A percentile compares a stretch with the other conserved stretches of the same genome.
Evolutionary conservation across 2,888 invertebrate species (phyloP).

Genomic region (Norana najaformis): DNA sequence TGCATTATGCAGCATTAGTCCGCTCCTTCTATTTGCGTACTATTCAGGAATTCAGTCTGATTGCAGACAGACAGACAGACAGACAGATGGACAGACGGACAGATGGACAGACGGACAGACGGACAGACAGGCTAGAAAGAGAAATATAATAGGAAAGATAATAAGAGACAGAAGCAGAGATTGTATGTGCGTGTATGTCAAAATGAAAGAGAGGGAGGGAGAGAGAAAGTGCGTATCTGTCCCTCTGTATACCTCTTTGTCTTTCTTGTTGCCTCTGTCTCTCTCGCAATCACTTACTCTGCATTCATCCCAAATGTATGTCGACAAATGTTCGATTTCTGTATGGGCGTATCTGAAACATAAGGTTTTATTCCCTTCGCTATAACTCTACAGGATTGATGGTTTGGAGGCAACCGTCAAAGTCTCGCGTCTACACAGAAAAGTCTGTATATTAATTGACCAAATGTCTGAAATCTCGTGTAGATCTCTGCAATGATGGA

Average conservation of each 20-base stretch:
- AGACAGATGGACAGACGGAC: conserved; percentile 22
- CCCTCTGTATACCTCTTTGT: background rate
- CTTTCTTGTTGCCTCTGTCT: background rate
- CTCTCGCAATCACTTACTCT: background rate
- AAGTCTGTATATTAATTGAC: background rate
- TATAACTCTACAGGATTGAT: background rate
- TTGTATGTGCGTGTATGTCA: background rate
- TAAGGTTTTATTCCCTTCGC: background rate
- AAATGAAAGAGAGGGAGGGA: background rate
- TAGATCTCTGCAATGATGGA: background rate
- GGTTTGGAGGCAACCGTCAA: background rate
- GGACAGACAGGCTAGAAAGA: background rate
- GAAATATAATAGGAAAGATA: background rate
- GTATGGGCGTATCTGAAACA: conserved; percentile 5
- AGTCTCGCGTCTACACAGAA: background rate
- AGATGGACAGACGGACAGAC: conserved; percentile 20
- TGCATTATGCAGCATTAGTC: conserved; percentile 1
- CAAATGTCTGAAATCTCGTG: background rate
- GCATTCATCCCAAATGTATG: background rate
- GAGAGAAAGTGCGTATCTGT: background rate
- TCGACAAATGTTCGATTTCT: background rate
- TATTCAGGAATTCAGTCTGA: background rate
- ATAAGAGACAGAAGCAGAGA: background rate
- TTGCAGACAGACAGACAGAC: conserved; percentile 24
- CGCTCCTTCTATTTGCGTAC: background rate